phyloP scores from a whole-genome alignment of 2,113 vertebrate species.

The Labrus mixtus region DNA sequence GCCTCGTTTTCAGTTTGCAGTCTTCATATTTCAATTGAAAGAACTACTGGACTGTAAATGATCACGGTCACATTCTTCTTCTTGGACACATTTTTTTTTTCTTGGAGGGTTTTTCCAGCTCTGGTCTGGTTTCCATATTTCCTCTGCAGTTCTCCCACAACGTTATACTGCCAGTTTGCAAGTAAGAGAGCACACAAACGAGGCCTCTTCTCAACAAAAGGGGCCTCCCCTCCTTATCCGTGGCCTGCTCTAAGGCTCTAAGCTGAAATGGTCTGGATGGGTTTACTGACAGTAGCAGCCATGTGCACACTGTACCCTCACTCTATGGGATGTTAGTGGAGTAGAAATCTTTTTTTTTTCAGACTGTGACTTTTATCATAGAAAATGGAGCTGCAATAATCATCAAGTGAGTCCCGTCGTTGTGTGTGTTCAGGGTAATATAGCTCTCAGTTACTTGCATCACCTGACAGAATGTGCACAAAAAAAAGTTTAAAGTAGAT shows the following conservation, averaged over 20 bases:
- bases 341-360: slow-evolving; percentile 73
- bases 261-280: slow-evolving; percentile 49
- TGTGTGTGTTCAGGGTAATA: slow-evolving; percentile 71
- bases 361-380: slow-evolving; percentile 66
- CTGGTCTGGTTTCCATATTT: slow-evolving; percentile 40
- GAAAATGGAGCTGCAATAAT: slow-evolving; percentile 81
- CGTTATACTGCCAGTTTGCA: slow-evolving; percentile 64
- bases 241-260: slow-evolving; percentile 49
- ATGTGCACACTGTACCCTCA: slow-evolving; percentile 33
- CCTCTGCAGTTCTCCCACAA: slow-evolving; percentile 52
- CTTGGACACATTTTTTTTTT: slow-evolving; percentile 40
- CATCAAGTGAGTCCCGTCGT: slow-evolving; percentile 75
- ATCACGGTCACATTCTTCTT: slow-evolving; percentile 30
- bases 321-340: slow-evolving; percentile 61
- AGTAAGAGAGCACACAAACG: slow-evolving; percentile 53
- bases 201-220: too few relatives aligned
- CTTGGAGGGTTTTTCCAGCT: too few relatives aligned
- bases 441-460: slow-evolving; percentile 51
- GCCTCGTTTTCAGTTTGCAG: slow-evolving; percentile 20
- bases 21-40: slow-evolving; percentile 18
- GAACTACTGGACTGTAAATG: slow-evolving; percentile 23
- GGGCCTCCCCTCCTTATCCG: slow-evolving; percentile 53
- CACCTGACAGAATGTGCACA: slow-evolving; percentile 49
- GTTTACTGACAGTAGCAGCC: slow-evolving; percentile 42
- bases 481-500: slow-evolving; percentile 14